These are phyloP conservation scores for Phataginus tetradactyla DNA, from an alignment of 2,797 vertebrate species.

Conservation along the genomic window DNA sequence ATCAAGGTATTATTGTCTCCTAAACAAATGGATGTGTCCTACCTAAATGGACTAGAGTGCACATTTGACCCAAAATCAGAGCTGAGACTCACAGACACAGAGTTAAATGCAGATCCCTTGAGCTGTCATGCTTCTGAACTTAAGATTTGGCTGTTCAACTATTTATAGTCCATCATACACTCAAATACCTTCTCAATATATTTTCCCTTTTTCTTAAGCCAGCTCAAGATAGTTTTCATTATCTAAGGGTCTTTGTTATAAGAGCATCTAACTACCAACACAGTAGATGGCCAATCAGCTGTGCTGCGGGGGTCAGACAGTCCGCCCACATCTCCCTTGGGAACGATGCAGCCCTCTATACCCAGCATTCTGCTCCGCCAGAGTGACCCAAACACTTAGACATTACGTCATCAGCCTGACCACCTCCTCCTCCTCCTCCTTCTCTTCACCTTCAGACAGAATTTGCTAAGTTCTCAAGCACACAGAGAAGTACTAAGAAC, in stretches of 20 bases:
- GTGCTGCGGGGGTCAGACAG: too few species aligned
- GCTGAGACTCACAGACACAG: background rate
- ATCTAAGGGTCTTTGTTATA: background rate
- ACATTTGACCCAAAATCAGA: background rate
- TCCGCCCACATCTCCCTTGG: background rate
- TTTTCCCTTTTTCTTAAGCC: background rate
- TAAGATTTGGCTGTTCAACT: background rate
- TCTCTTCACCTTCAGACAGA: slow-evolving; percentile 52
- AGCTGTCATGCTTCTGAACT: background rate
- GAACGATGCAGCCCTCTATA: background rate
- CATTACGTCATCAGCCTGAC: slow-evolving; percentile 66
- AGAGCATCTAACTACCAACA: background rate
- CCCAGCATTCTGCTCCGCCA: background rate
- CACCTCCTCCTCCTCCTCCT: background rate
- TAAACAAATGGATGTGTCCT: background rate
- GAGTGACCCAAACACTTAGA: slow-evolving; percentile 49
- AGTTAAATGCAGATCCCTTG: background rate
- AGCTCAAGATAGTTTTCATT: background rate
- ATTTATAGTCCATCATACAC: background rate
- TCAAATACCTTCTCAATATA: background rate
- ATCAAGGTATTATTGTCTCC: background rate
- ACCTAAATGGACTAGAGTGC: background rate
- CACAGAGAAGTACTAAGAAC: background rate
- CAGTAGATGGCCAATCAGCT: background rate
- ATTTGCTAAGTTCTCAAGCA: background rate